Evolutionary conservation across 37 sponge, comb jelly and placozoan species (phyloP).

Genomic region (Agelas oroides): DNA sequence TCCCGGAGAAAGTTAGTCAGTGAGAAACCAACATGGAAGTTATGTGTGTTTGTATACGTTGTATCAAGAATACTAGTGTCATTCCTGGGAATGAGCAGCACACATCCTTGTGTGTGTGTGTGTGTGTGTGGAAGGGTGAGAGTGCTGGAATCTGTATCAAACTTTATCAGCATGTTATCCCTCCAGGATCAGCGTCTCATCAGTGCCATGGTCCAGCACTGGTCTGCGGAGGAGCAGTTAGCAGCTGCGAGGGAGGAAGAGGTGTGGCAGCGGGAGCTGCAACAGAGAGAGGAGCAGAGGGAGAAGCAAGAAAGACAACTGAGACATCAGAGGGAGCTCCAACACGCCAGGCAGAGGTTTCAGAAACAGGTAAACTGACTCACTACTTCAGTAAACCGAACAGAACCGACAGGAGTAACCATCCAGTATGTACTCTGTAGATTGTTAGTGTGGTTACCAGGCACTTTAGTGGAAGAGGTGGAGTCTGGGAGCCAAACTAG

Average conservation of each 20-base stretch:
- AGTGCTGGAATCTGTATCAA: too few relatives aligned
- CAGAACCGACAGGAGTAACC: too few relatives aligned
- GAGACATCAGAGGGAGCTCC: slow-evolving; percentile 1
- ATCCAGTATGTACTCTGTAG: too few relatives aligned
- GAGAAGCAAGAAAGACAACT: neutral
- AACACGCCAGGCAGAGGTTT: neutral
- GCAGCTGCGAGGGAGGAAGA: neutral
- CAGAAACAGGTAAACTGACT: slow-evolving; percentile 18
- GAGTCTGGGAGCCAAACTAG: too few relatives aligned
- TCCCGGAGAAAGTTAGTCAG: slow-evolving; percentile 4
- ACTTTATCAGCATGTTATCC: too few relatives aligned
- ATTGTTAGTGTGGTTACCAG: too few relatives aligned
- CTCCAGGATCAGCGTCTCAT: slow-evolving; percentile 22
- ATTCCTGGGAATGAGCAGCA: too few relatives aligned
- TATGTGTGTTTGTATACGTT: neutral
- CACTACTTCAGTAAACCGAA: neutral
- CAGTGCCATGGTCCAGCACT: neutral
- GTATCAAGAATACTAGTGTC: too few relatives aligned
- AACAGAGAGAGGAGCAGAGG: slow-evolving; percentile 1
- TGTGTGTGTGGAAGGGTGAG: too few relatives aligned
- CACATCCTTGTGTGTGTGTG: too few relatives aligned
- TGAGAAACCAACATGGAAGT: neutral
- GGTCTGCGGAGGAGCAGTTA: neutral
- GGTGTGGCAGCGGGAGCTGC: neutral
- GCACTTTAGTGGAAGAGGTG: too few relatives aligned